Conservation (phyloP, 1,140 invertebrate species). For the Rhagoletis zephyria region DNA sequence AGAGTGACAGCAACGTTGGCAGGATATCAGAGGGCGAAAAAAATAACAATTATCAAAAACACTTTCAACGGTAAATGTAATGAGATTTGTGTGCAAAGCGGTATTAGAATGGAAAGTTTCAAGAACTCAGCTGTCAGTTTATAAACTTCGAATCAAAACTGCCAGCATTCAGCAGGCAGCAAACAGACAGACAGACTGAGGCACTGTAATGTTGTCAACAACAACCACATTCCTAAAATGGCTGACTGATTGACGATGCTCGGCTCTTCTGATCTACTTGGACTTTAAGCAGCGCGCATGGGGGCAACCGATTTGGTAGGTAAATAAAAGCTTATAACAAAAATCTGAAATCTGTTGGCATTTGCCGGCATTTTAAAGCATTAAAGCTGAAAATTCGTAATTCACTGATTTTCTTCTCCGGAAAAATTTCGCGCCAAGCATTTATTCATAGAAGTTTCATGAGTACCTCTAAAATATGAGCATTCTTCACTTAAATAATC, state of each 20-base stretch:
- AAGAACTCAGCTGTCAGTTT: conserved; percentile 17
- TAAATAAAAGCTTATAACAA: too few species aligned
- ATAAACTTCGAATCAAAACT: neutral
- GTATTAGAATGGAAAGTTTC: neutral
- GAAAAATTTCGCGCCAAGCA: neutral
- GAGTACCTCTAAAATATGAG: neutral
- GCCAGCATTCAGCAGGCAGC: neutral
- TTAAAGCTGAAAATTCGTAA: neutral
- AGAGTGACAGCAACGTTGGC: conserved; percentile 1
- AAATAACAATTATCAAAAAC: neutral
- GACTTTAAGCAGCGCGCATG: neutral
- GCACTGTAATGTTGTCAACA: neutral
- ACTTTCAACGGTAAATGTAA: neutral
- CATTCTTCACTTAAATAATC: neutral
- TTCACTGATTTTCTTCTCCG: neutral
- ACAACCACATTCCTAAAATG: neutral
- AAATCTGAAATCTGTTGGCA: neutral
- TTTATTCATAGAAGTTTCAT: too few species aligned
- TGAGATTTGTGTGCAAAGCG: neutral
- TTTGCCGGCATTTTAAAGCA: neutral
- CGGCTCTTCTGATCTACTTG: neutral
- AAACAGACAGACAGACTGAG: neutral
- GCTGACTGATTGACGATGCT: neutral
- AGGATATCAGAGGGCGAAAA: neutral
- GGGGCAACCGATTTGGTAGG: too few species aligned